Percentiles rank a stretch among this genome's conserved stretches.
phyloP scores from a whole-genome alignment of 2,888 invertebrate species.

The Athrips mouffetella region DNA sequence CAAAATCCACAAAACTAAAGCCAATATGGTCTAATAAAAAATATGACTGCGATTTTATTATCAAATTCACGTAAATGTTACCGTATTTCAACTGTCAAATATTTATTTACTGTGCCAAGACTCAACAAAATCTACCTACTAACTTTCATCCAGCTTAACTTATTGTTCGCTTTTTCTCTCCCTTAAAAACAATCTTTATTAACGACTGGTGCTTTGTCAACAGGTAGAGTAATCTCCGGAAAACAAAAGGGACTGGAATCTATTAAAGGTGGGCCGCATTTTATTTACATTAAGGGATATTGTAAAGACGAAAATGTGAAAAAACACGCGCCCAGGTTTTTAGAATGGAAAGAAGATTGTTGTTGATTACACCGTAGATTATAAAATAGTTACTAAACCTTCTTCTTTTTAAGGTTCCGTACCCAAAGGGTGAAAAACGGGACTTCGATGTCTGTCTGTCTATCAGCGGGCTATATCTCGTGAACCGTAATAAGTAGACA shows the following conservation, averaged over 20 bases:
- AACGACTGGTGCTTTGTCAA: background rate
- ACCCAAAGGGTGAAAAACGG: no score
- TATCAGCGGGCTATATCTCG: no score
- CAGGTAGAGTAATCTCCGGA: slow-evolving; percentile 3
- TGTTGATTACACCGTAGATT: background rate
- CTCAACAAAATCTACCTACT: background rate
- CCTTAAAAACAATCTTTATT: slow-evolving; percentile 1
- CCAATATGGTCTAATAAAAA: no score
- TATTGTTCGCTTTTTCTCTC: background rate
- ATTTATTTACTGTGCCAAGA: background rate
- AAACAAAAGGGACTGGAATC: slow-evolving; percentile 14
- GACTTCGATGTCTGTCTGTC: no score
- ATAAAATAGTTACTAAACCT: no score
- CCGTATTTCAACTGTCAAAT: background rate
- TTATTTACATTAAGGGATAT: slow-evolving; percentile 22
- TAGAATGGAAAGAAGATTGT: background rate
- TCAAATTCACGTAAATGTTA: no score
- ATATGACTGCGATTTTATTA: no score
- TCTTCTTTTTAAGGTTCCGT: no score
- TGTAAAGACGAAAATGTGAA: slow-evolving; percentile 24
- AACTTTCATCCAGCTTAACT: background rate
- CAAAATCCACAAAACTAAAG: no score
- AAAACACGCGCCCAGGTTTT: slow-evolving; percentile 16
- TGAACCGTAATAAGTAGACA: no score
- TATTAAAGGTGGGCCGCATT: slow-evolving; percentile 16